Conservation (phyloP, 1,140 invertebrate genomes). For the Ericerus pela region DNA sequence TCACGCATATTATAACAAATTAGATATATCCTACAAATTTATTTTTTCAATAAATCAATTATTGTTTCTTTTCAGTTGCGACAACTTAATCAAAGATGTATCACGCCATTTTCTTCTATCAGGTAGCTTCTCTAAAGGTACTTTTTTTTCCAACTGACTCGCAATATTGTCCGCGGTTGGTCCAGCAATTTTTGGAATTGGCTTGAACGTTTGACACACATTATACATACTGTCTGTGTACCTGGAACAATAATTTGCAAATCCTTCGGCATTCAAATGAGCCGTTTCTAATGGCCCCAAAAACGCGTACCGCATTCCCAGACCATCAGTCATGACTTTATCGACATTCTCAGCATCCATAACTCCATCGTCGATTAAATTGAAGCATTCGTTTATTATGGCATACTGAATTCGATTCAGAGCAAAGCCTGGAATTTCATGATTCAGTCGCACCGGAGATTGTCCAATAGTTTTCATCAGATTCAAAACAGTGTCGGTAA, state of each 20-base stretch:
- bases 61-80: slow-evolving; percentile 60
- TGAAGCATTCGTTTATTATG: slow-evolving; percentile 83
- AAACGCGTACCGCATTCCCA: slow-evolving; percentile 90
- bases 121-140: slow-evolving; percentile 56
- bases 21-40: too few relatives aligned
- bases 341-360: slow-evolving; percentile 79
- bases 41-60: too few relatives aligned
- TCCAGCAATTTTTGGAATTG: slow-evolving; percentile 56
- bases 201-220: slow-evolving; percentile 59
- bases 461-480: slow-evolving; percentile 83
- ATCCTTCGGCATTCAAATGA: slow-evolving; percentile 84
- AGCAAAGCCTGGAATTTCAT: slow-evolving; percentile 83
- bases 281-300: slow-evolving; percentile 85
- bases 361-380: slow-evolving; percentile 67
- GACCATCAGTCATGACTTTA: slow-evolving; percentile 82
- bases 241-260: slow-evolving; percentile 51
- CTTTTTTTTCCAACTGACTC: slow-evolving; percentile 51
- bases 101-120: slow-evolving; percentile 71
- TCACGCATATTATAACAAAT: too few relatives aligned
- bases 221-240: slow-evolving; percentile 65
- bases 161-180: slow-evolving; percentile 24
- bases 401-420: slow-evolving; percentile 93
- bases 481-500: slow-evolving; percentile 44
- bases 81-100: slow-evolving; percentile 60
- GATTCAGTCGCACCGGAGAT: slow-evolving; percentile 65